phyloP scores from a whole-genome alignment of 2,113 vertebrate genomes.

The Notarius quadriscutis region DNA sequence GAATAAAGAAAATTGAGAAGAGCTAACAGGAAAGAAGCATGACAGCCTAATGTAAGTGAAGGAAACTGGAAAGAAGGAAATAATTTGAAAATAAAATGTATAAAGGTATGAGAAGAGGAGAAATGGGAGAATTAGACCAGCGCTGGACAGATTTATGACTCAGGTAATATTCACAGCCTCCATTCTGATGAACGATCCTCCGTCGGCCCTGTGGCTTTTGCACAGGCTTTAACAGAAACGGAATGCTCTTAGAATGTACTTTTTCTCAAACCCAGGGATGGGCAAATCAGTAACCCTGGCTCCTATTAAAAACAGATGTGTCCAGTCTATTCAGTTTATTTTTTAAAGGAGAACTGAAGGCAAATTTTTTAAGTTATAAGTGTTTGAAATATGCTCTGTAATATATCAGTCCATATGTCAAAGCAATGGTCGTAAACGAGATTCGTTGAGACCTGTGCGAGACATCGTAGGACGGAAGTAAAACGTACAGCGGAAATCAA shows the following conservation, averaged over 20 bases:
- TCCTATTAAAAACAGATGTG: background rate
- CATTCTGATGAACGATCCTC: slow-evolving; percentile 62
- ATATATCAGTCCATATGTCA: no score
- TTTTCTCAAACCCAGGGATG: background rate
- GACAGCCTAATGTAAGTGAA: background rate
- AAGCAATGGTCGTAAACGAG: no score
- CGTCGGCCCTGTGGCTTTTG: slow-evolving; percentile 40
- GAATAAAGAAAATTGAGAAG: background rate
- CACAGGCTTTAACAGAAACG: slow-evolving; percentile 4
- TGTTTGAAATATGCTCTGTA: no score
- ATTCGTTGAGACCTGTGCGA: no score
- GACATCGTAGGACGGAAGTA: no score
- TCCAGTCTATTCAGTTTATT: background rate
- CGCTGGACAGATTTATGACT: slow-evolving; percentile 55
- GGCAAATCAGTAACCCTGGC: background rate
- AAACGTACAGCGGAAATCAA: no score
- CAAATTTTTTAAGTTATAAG: no score
- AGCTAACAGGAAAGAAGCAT: background rate
- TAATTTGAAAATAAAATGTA: slow-evolving; percentile 6
- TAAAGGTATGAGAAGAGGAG: slow-evolving; percentile 11
- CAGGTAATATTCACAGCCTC: slow-evolving; percentile 64
- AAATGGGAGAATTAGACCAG: slow-evolving; percentile 54
- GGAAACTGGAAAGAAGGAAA: background rate
- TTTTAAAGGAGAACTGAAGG: background rate
- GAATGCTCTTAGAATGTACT: background rate